A percentile compares a stretch with the other conserved stretches of the same genome.
These are phyloP conservation scores for Phortica magna DNA, from an alignment of 2,888 invertebrate species.

Conservation along the genomic window DNA sequence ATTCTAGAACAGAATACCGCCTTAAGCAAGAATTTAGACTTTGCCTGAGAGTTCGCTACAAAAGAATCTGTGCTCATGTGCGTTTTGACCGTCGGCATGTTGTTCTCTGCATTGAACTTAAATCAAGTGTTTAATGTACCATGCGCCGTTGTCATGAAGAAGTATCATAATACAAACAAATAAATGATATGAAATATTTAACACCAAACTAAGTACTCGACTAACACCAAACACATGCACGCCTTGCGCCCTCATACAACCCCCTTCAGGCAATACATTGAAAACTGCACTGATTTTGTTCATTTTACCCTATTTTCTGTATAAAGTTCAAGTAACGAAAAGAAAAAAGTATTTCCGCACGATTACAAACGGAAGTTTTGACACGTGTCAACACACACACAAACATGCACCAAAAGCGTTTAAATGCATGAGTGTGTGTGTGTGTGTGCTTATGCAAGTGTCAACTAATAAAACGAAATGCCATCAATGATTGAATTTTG, in stretches of 20 bases:
- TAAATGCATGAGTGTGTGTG: not conserved
- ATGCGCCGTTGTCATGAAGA: conserved; percentile 42
- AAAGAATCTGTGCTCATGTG: too few species aligned
- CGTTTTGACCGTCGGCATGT: not conserved
- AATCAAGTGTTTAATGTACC: conserved; percentile 70
- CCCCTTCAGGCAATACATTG: conserved; percentile 18
- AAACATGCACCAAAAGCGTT: conserved; percentile 26
- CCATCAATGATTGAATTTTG: conserved; percentile 70
- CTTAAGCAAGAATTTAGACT: too few species aligned
- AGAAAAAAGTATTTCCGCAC: conserved; percentile 63
- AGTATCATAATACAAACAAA: not conserved
- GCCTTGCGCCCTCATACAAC: not conserved
- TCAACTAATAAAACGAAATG: conserved; percentile 45
- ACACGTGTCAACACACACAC: conserved; percentile 72
- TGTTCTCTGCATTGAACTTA: conserved; percentile 61
- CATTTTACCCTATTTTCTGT: conserved; percentile 67
- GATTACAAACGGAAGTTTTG: conserved; percentile 74
- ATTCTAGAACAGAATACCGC: too few species aligned
- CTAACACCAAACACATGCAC: conserved; percentile 30
- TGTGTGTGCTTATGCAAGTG: conserved; percentile 57
- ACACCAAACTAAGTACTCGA: conserved; percentile 10
- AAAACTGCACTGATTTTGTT: conserved; percentile 50
- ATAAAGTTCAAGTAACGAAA: conserved; percentile 45
- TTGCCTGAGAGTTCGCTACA: too few species aligned
- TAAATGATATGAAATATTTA: conserved; percentile 56